Conservation (phyloP, 2,797 vertebrate genomes). For the Siniperca undulata region DNA sequence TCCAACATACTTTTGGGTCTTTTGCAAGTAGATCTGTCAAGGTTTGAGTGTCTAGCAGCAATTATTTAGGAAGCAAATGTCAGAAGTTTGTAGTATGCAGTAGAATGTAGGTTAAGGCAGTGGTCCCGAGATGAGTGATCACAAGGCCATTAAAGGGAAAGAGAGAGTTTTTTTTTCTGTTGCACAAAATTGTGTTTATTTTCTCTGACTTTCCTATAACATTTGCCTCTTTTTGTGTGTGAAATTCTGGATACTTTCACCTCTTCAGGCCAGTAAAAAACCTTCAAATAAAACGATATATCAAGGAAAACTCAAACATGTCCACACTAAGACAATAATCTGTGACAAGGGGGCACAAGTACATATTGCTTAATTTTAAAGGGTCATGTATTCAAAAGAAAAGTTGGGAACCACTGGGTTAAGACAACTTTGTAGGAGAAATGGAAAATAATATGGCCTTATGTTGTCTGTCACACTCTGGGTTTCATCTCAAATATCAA, state of each 20-base stretch:
- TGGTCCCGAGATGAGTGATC: background rate
- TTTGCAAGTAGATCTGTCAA: background rate
- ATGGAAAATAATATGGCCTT: background rate
- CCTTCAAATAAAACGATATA: background rate
- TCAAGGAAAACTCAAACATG: background rate
- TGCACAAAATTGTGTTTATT: background rate
- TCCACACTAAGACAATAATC: background rate
- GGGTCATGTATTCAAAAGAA: background rate
- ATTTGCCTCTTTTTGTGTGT: background rate
- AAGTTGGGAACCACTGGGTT: background rate
- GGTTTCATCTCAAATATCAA: constrained; percentile 5
- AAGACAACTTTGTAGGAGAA: background rate
- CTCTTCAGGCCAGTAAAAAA: background rate
- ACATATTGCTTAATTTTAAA: background rate
- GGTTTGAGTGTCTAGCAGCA: background rate
- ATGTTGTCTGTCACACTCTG: background rate
- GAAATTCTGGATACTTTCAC: background rate
- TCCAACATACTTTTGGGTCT: background rate
- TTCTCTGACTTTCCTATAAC: background rate
- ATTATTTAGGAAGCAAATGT: background rate
- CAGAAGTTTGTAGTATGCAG: background rate
- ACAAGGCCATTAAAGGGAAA: background rate
- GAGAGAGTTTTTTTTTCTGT: too few relatives aligned
- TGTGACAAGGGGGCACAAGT: too few relatives aligned
- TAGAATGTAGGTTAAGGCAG: background rate